phyloP scores from a whole-genome alignment of 2,797 vertebrate genomes.

The Mycteria americana region DNA sequence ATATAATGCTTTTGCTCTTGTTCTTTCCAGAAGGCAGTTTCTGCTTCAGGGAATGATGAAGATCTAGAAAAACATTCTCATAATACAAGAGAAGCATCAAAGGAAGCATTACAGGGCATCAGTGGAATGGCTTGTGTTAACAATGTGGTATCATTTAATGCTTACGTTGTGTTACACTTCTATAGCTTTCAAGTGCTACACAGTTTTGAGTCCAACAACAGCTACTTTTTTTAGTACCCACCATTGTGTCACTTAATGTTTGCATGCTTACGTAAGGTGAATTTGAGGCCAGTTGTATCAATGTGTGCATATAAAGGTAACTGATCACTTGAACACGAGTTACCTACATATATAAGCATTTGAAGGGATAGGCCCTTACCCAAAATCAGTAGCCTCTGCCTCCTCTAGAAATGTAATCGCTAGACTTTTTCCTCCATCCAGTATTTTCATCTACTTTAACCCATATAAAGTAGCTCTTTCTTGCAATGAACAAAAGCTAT shows the following conservation, averaged over 20 bases:
- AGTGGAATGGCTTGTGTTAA: not conserved
- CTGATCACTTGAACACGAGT: not conserved
- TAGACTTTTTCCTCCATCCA: not conserved
- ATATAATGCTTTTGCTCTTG: not conserved
- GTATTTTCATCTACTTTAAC: not conserved
- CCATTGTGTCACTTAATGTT: not conserved
- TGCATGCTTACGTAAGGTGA: not conserved
- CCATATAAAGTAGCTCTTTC: not conserved
- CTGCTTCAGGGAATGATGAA: not conserved
- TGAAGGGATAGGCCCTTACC: not conserved
- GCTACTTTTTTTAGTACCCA: not conserved
- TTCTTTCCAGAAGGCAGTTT: conserved; percentile 8
- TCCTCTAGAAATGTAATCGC: not conserved
- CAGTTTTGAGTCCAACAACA: not conserved
- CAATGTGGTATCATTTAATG: not conserved
- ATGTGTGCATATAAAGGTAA: not conserved
- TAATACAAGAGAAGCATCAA: not conserved
- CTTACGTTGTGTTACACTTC: not conserved
- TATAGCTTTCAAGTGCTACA: not conserved
- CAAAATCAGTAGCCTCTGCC: not conserved
- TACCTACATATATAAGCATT: not conserved
- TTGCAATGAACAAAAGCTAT: not conserved
- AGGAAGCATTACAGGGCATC: not conserved
- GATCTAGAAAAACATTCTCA: not conserved
- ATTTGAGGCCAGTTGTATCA: not conserved